Percentiles rank a stretch among this genome's conserved stretches.
Evolutionary conservation across 2,888 invertebrate species (phyloP).

Genomic region (Patella pellucida): DNA sequence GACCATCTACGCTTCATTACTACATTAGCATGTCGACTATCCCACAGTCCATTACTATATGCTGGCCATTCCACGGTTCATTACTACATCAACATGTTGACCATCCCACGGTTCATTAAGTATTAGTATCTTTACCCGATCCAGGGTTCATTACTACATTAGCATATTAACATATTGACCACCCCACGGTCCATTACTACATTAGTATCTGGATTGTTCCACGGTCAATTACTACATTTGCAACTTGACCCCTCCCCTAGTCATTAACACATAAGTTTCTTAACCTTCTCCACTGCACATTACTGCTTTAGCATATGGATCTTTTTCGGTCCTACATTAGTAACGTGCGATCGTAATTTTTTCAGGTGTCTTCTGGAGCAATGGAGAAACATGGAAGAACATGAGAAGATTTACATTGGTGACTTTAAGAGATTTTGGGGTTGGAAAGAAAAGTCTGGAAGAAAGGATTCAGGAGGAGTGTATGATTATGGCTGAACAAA

Average conservation of each 20-base stretch:
- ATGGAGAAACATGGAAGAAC: slow-evolving; percentile 21
- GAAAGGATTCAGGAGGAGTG: slow-evolving; percentile 18
- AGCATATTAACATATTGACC: too few species aligned
- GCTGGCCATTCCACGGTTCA: too few species aligned
- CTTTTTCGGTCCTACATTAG: not conserved
- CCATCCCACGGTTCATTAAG: too few species aligned
- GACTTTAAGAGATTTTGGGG: slow-evolving; percentile 23
- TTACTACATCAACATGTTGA: too few species aligned
- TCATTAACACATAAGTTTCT: not conserved
- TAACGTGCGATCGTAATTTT: not conserved
- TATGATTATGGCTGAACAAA: not conserved
- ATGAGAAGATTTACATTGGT: slow-evolving; percentile 14
- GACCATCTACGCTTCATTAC: too few species aligned
- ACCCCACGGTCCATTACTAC: too few species aligned
- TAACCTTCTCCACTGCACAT: not conserved
- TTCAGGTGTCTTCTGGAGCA: slow-evolving; percentile 24
- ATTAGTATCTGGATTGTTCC: too few species aligned
- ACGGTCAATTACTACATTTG: too few species aligned
- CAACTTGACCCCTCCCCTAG: not conserved
- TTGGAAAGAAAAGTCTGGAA: slow-evolving; percentile 24
- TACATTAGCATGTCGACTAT: too few species aligned
- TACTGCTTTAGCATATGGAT: not conserved
- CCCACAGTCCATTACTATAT: too few species aligned
- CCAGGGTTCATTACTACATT: too few species aligned
- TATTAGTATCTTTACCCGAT: too few species aligned